Percentiles rank a stretch among this genome's conserved stretches.
Conservation (phyloP, 2,113 vertebrate species). For the Octodon degus region DNA sequence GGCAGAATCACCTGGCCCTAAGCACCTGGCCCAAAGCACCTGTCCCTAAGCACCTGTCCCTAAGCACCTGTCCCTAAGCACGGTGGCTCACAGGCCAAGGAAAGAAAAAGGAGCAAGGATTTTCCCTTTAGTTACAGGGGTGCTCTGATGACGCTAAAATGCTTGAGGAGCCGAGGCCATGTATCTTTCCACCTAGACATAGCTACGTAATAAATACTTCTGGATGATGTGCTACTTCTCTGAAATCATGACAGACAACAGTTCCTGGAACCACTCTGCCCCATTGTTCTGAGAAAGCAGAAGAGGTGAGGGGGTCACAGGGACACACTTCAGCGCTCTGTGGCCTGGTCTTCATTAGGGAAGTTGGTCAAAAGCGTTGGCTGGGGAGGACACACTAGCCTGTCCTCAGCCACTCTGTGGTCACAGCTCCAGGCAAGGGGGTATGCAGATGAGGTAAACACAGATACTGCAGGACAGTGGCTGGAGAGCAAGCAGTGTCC, state of each 20-base stretch:
- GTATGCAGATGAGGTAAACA: background rate
- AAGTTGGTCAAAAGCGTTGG: background rate
- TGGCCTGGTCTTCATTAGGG: background rate
- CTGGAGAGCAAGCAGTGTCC: background rate
- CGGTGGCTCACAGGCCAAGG: background rate
- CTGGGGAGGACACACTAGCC: background rate
- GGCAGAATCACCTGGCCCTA: background rate
- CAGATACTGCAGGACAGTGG: background rate
- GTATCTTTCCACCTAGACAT: background rate
- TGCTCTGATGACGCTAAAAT: background rate
- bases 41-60: background rate
- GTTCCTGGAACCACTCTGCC: background rate
- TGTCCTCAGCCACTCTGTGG: background rate
- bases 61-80: background rate
- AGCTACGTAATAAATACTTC: background rate
- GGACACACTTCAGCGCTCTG: background rate
- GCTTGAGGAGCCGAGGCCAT: background rate
- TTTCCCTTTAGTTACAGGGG: background rate
- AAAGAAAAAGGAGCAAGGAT: background rate
- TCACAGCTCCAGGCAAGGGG: background rate
- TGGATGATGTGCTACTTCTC: background rate
- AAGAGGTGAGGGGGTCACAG: too few relatives aligned
- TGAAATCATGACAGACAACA: background rate
- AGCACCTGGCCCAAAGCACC: background rate
- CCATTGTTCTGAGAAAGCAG: background rate